Conservation (phyloP, 2,113 vertebrate species). For the Heterotis niloticus region DNA sequence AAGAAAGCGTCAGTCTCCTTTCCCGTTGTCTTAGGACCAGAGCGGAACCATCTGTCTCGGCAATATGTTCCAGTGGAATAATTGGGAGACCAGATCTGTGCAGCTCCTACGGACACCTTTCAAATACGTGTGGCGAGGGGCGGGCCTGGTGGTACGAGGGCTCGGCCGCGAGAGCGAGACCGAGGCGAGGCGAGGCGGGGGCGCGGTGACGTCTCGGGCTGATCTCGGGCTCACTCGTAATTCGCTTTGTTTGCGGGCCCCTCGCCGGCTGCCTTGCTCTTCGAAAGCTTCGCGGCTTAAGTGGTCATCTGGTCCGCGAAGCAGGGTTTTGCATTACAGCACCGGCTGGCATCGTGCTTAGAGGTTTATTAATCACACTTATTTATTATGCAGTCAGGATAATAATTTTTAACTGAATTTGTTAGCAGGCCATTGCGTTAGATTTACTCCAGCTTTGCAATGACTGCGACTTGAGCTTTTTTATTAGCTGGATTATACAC, state of each 20-base stretch:
- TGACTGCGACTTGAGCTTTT: conserved; percentile 9
- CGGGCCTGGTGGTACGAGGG: not conserved
- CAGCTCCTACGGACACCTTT: not conserved
- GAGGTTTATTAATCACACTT: not conserved
- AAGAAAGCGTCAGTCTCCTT: not conserved
- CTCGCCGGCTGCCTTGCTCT: not conserved
- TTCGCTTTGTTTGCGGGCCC: not conserved
- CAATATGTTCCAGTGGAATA: conserved; percentile 10
- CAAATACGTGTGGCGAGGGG: not conserved
- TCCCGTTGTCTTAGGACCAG: not conserved
- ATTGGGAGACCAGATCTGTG: not conserved
- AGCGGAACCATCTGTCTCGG: not conserved
- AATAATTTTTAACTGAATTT: too few species aligned
- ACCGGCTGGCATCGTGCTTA: not conserved
- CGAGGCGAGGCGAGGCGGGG: too few species aligned
- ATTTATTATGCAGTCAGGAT: not conserved
- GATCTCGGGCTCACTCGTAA: not conserved
- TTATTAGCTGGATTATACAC: conserved; percentile 13
- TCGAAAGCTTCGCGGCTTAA: not conserved
- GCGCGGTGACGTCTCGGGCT: not conserved
- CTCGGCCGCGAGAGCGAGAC: not conserved
- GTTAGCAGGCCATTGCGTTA: too few species aligned
- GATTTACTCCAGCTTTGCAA: too few species aligned
- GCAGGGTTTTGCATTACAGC: conserved; percentile 1
- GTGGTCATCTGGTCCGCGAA: not conserved